Percentiles rank a stretch among this genome's conserved stretches.
Conservation (phyloP, 2,113 vertebrate species). For the Dolichotis patagonum region DNA sequence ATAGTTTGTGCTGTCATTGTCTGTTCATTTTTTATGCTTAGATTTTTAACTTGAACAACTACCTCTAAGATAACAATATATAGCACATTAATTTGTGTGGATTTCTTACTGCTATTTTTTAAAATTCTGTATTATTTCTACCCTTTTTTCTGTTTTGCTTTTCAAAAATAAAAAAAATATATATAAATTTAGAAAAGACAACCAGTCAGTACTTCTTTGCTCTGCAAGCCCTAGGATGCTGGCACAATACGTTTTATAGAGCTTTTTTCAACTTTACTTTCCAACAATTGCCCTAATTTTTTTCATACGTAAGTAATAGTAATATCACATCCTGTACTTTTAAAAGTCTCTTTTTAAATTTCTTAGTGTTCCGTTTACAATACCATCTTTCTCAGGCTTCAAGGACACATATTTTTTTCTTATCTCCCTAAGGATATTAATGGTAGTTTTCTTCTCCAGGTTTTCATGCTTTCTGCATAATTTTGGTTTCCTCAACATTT, state of each 20-base stretch:
- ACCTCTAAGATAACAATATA: too few species aligned
- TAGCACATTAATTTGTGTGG: too few species aligned
- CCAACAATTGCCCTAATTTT: not conserved
- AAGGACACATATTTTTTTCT: not conserved
- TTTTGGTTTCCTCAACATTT: not conserved
- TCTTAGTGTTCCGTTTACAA: not conserved
- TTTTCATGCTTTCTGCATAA: not conserved
- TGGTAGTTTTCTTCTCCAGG: not conserved
- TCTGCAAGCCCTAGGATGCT: not conserved
- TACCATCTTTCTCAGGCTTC: not conserved
- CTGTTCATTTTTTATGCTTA: too few species aligned
- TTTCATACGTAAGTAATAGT: not conserved
- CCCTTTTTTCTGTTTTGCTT: too few species aligned
- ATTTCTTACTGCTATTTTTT: too few species aligned
- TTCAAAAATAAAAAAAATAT: too few species aligned
- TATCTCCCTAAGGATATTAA: not conserved
- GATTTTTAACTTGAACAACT: too few species aligned
- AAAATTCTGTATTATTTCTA: too few species aligned
- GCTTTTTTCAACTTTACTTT: not conserved
- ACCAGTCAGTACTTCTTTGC: not conserved
- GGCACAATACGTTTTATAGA: not conserved
- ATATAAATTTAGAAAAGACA: too few species aligned
- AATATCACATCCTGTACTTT: not conserved
- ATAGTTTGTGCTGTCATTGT: too few species aligned
- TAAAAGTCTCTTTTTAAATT: not conserved